Base-by-base conservation (phyloP, 2,888 invertebrate genomes). In the Loripinus fragilis region DNA sequence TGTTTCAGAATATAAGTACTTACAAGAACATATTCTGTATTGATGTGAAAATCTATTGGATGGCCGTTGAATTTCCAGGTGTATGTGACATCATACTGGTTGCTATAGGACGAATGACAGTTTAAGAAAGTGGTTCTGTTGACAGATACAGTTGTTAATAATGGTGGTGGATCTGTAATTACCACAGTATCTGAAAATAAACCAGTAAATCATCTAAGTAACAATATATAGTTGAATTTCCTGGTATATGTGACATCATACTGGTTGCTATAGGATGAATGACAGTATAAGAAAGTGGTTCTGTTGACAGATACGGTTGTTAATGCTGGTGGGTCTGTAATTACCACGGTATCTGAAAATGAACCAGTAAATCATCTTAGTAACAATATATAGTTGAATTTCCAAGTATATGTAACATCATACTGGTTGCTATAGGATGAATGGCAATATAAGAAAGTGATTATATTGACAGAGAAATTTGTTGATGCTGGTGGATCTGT, bases 231-330 rank as follows among this genome's bases (percentile, higher is more conserved):
- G n/a, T 95, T 95, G 89, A 97, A 96, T 84, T 96, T 96, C 98
- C 98, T 99, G 78, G 97, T 95, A 88, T 98, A 98, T 0, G 98
- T 97, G 48, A 98, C 95, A 91, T 99, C 99, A 67, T 98, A 94
- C 2, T 23, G 64, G 77, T 96, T 96, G 91, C 98, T 97, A 25
- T 96, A 96, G 76, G 96, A 95, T 0, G 98, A 98, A 90, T 96
- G 95, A 91, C 98, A 99, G 88, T 96, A 96, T 52, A 99, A 93
- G 74, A 91, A 89, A 12, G 90, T 86, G 0, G 93, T 90, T 41
- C 88, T 84, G 85, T 93, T 93, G 8, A 93, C 88, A 0, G 68
- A 25, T 17, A 90, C 87, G 23, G n/a, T 41, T 17, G 64, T 72
- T 10, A 74, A 48, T 1, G 35, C 17, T 15, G 76, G 76, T 38